Percentiles rank a stretch among this genome's conserved stretches.
Evolutionary conservation across 2,797 vertebrate species (phyloP).

Genomic region (Falco concolor): DNA sequence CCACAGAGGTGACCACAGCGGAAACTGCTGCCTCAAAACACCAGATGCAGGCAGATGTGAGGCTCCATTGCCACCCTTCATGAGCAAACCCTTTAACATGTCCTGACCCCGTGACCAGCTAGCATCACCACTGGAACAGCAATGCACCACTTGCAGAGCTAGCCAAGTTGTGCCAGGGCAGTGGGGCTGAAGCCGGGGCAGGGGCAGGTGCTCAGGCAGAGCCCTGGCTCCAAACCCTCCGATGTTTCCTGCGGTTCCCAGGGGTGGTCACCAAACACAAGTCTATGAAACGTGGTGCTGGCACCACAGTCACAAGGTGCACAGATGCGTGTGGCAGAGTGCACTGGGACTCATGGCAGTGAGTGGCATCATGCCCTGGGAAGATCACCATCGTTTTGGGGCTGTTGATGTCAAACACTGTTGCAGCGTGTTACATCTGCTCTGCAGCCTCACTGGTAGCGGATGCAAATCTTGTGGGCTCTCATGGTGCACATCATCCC

Average conservation of each 20-base stretch:
- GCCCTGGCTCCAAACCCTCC: not conserved
- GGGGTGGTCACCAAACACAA: not conserved
- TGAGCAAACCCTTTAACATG: not conserved
- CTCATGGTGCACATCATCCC: not conserved
- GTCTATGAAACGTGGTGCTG: not conserved
- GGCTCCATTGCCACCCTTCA: not conserved
- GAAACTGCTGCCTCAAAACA: not conserved
- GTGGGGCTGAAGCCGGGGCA: not conserved
- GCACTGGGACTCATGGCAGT: not conserved
- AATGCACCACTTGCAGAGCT: rapidly evolving
- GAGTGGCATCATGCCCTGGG: not conserved
- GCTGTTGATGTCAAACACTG: not conserved
- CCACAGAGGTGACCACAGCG: not conserved
- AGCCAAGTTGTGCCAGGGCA: not conserved
- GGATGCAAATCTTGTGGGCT: not conserved
- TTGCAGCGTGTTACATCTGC: not conserved
- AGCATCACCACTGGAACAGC: not conserved
- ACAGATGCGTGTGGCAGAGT: not conserved
- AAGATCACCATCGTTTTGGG: rapidly evolving
- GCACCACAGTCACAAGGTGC: rapidly evolving
- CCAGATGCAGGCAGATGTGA: rapidly evolving
- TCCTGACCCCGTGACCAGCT: not conserved
- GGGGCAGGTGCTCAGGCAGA: not conserved
- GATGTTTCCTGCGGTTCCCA: not conserved
- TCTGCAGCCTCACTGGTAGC: not conserved